Evolutionary conservation across 2,797 vertebrate genomes (phyloP).

Genomic region (Threskiornis aethiopicus): DNA sequence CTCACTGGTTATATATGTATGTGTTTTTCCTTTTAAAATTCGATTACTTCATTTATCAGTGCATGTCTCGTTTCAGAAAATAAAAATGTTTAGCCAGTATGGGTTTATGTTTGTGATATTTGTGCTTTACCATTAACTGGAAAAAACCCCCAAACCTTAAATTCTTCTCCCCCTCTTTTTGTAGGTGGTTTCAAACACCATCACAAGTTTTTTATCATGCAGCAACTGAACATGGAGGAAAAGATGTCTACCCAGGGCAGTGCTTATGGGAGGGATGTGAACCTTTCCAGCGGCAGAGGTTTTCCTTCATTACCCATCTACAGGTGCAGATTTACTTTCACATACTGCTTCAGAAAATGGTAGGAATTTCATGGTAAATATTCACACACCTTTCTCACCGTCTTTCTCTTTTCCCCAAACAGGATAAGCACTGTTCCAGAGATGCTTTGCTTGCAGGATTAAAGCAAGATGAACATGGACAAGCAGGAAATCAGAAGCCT

Average conservation of each 20-base stretch:
- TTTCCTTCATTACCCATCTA: constrained; percentile 98
- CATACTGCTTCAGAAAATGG: neutral
- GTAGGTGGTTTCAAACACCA: constrained; percentile 97
- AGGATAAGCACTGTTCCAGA: constrained; percentile 99
- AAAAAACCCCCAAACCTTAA: neutral
- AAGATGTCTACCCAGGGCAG: constrained; percentile 91
- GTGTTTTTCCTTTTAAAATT: neutral
- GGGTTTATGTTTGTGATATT: neutral
- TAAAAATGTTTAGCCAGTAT: neutral
- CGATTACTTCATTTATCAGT: neutral
- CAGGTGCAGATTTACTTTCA: constrained; percentile 80
- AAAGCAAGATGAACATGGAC: constrained; percentile 93
- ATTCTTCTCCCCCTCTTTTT: neutral
- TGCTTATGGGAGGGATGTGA: constrained; percentile 98
- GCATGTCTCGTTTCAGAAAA: neutral
- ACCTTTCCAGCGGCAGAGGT: constrained; percentile 94
- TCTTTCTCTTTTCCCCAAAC: constrained; percentile 17
- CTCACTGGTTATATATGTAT: neutral
- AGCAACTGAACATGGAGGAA: constrained; percentile 94
- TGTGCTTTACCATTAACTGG: neutral
- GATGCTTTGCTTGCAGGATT: constrained; percentile 94
- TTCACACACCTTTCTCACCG: neutral
- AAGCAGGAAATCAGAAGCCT: constrained; percentile 90
- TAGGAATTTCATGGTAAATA: neutral
- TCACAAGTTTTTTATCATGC: constrained; percentile 98